A percentile compares a stretch with the other conserved stretches of the same genome.
phyloP scores from a whole-genome alignment of 1,140 invertebrate genomes.

The Stegodyphus mimosarum region DNA sequence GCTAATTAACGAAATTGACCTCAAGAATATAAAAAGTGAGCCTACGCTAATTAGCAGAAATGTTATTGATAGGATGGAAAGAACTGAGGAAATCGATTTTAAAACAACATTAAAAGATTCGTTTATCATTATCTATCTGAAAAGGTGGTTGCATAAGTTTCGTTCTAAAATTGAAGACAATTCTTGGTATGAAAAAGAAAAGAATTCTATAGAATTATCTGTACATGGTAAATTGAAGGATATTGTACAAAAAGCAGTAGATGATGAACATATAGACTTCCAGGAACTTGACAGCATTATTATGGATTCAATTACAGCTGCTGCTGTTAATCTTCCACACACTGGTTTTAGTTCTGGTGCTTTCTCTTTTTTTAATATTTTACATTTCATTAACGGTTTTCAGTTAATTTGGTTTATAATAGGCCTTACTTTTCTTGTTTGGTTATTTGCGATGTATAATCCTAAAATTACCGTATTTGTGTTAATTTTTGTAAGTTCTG shows the following conservation, averaged over 20 bases:
- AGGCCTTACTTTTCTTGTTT: too few relatives aligned
- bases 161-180: slow-evolving; percentile 17
- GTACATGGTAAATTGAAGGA: neutral
- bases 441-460: too few relatives aligned
- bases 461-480: too few relatives aligned
- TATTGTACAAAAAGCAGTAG: neutral
- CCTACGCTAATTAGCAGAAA: too few relatives aligned
- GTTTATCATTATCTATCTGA: too few relatives aligned
- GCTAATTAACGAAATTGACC: too few relatives aligned
- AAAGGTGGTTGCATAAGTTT: slow-evolving; percentile 18
- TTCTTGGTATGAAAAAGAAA: neutral
- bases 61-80: too few relatives aligned
- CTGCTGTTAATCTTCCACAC: neutral
- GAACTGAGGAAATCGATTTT: too few relatives aligned
- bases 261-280: slow-evolving; percentile 7
- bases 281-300: slow-evolving; percentile 1
- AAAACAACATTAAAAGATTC: too few relatives aligned
- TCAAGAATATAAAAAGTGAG: too few relatives aligned
- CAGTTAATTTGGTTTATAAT: too few relatives aligned
- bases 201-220: neutral
- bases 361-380: neutral
- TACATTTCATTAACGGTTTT: neutral
- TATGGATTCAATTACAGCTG: neutral
- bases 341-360: neutral
- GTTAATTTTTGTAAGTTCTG: neutral